Base-by-base conservation (phyloP, 2,113 vertebrate species). In the Seriola aureovittata region DNA sequence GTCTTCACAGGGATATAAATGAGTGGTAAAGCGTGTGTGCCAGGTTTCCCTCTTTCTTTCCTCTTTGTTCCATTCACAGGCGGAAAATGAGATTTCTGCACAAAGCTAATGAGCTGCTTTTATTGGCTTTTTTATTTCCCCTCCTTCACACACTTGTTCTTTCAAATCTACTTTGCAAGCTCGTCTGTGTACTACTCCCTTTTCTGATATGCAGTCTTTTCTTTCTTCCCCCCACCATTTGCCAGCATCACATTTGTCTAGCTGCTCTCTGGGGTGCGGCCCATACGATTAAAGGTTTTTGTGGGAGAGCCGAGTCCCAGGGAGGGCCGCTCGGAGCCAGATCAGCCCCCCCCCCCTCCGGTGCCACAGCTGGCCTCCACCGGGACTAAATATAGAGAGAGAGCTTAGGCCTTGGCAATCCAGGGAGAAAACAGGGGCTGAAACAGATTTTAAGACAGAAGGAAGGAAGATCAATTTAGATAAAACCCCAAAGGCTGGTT, bases 361-460 rank as follows among this genome's bases (percentile, higher is more conserved):
- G 80, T 82, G 71, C 69, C 80, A 69, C 85, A 88, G 80, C 77
- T 88, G 81, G 84, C 85, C 68, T 82, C 40, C 29, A 29, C 29
- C 0, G 60, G 77, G 70, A 83, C 85, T 89, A 92, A 85, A 92
- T 82, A 90, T 90, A 91, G 79, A 83, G 57, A 57, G 10, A 44
- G 38, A 59, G 42, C 38, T 67, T 38, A 68, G 60, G 71, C 17
- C 2, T 23, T 54, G 66, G 74, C 72, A 79, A 62, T 34, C 42
- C 17, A 0, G 59, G 67, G 67, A 71, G 25, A 79, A 75, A 71
- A 72, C 38, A 36, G 50, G 75, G 65, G 14, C 13, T n/a, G 59
- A 32, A 66, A 55, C 60, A 57, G n/a, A 64, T 29, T 52, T 60
- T 46, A 19, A 80, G 19, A 64, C 32, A 55, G 60, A 78, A 32